A percentile compares a stretch with the other conserved stretches of the same genome.
phyloP scores from a whole-genome alignment of 2,797 vertebrate genomes.

The Avahi laniger region DNA sequence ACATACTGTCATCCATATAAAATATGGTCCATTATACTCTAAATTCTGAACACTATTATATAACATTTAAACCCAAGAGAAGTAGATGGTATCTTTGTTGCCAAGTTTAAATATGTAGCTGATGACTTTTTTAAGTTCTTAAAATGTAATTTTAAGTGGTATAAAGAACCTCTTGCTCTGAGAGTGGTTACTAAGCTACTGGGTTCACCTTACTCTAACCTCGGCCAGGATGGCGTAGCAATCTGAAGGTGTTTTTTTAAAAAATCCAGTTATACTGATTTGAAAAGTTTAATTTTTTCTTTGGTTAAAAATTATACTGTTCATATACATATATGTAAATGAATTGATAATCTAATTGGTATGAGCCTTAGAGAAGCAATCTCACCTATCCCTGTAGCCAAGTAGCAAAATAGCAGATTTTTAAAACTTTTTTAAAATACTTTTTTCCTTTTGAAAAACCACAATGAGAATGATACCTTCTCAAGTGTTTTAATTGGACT shows the following conservation, averaged over 20 bases:
- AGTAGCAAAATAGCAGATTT: not conserved
- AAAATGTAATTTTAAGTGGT: not conserved
- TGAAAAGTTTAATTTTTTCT: not conserved
- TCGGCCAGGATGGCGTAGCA: not conserved
- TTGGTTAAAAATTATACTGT: not conserved
- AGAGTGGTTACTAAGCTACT: not conserved
- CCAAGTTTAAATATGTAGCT: conserved; percentile 15
- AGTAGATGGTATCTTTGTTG: not conserved
- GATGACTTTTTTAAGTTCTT: conserved; percentile 13
- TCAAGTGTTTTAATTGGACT: conserved; percentile 5
- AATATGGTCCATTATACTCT: not conserved
- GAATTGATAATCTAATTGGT: not conserved
- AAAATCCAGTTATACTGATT: not conserved
- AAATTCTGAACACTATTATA: conserved; percentile 10
- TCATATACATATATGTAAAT: not conserved
- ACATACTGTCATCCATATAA: not conserved
- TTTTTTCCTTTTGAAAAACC: not conserved
- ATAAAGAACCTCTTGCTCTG: not conserved
- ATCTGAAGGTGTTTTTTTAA: not conserved
- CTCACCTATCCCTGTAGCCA: not conserved
- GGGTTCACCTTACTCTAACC: not conserved
- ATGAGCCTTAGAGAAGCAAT: not conserved
- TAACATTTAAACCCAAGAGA: conserved; percentile 52
- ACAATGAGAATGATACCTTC: not conserved
- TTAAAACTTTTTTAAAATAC: not conserved